Evolutionary conservation across 2,113 vertebrate genomes (phyloP), one percentile per base, ranked within the genome.

Genomic region (Urocynchramus pylzowi): DNA sequence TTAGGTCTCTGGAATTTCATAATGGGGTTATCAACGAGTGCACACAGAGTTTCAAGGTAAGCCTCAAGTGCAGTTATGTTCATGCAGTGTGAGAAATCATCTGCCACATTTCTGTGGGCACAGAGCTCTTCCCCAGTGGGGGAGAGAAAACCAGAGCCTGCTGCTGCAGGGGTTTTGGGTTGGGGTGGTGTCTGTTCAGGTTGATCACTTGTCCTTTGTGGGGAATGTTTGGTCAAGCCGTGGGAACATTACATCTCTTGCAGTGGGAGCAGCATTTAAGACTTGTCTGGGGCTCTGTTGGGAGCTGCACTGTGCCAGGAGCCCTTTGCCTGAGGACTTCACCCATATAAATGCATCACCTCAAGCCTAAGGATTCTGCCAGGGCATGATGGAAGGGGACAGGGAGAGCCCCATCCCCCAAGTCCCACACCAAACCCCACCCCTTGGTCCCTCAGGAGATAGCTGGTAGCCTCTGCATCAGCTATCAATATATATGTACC

Each of bases 1-100:
- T 98, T 97, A 97, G 26, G n/a, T 63, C 94, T 84, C 73, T 76
- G 83, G 94, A 76, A 92, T 97, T 97, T 98, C 82, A 68, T 96
- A 97, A 95, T 86, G 78, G 93, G 63, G 83, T 96, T 97, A 92
- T 86, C 67, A 85, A 84, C 33, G 88, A 90, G 94, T 39, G 91
- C 69, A 37, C 41, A 60, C 42, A 63, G 76, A 76, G 75, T 94
- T 96, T 95, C 93, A 94, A 97, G 83, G 93, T 94, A 96, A 95
- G 70, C 79, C 52, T 94, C 91, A 95, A 97, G 85, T 74, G 59
- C 65, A 73, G 92, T 60, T 82, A 35, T 44, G 67, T 41, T 76
- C 61, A 18, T 2, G 6, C 1, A 6, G 8, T 7, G 28, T 19
- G 60, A 67, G 70, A 74, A 90, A 71, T 78, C 26, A 2, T 5